A percentile compares a stretch with the other conserved stretches of the same genome.
Conservation (phyloP, 2,797 vertebrate species). For the Megaceryle alcyon region DNA sequence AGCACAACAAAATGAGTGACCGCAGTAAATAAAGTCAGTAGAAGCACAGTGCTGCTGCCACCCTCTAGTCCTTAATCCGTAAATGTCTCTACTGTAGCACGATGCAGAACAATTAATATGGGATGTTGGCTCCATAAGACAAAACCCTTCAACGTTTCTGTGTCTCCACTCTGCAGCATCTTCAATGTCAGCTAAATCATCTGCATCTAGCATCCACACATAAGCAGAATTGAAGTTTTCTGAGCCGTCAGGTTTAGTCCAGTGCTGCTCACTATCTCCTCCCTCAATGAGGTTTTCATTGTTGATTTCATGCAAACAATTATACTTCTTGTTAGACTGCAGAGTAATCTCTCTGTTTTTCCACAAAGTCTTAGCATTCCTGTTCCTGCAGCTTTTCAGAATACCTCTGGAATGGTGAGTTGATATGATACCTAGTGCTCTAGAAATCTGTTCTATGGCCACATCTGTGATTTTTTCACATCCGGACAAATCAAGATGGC, state of each 20-base stretch:
- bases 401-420: conserved; percentile 65
- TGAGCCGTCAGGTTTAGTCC: conserved; percentile 70
- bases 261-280: conserved; percentile 64
- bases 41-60: conserved; percentile 86
- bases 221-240: conserved; percentile 73
- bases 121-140: conserved; percentile 82
- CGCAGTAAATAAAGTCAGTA: conserved; percentile 85
- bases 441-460: conserved; percentile 88
- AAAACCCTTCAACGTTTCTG: conserved; percentile 71
- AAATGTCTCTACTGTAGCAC: conserved; percentile 85
- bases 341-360: conserved; percentile 80
- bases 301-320: conserved; percentile 61
- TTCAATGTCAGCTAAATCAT: conserved; percentile 92
- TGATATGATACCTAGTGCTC: conserved; percentile 86
- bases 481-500: conserved; percentile 94
- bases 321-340: conserved; percentile 72
- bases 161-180: conserved; percentile 91
- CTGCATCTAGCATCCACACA: conserved; percentile 90
- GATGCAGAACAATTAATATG: conserved; percentile 72
- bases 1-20: conserved; percentile 91
- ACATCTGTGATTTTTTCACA: conserved; percentile 94
- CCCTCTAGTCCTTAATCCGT: conserved; percentile 87
- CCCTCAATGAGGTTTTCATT: conserved; percentile 66
- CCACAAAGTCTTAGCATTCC: conserved; percentile 65
- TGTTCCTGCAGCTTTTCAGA: conserved; percentile 77